A percentile compares a stretch with the other conserved stretches of the same genome.
Evolutionary conservation across 2,113 vertebrate species (phyloP).

Genomic region (Girardinichthys multiradiatus): DNA sequence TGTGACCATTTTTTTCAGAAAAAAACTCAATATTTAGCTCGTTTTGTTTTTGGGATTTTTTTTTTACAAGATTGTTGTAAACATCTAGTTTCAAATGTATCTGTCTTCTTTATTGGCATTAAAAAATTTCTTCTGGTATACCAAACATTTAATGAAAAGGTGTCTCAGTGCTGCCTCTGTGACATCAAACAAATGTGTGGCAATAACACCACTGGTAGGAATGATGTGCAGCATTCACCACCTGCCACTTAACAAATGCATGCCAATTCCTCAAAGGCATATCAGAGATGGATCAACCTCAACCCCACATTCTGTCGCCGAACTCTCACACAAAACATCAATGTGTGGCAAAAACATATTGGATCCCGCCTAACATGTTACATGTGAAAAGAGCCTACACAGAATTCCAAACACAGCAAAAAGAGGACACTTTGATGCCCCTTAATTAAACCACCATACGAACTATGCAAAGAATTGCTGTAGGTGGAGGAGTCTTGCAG

Average conservation of each 20-base stretch:
- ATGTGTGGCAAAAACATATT: not conserved
- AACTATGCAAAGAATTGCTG: constrained; percentile 45
- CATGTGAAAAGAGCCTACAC: not conserved
- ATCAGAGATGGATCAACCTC: not conserved
- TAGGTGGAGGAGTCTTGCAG: constrained; percentile 67
- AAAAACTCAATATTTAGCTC: not conserved
- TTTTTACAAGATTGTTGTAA: not conserved
- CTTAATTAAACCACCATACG: constrained; percentile 31
- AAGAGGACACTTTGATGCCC: constrained; percentile 33
- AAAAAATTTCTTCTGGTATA: not conserved
- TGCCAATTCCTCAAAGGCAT: not conserved
- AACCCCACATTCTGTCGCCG: not conserved
- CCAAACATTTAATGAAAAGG: too few relatives aligned
- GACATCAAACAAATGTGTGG: too few relatives aligned
- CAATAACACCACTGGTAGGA: not conserved
- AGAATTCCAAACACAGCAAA: not conserved
- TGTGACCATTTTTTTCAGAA: not conserved
- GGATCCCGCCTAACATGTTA: not conserved
- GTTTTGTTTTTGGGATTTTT: too few relatives aligned
- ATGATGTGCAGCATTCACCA: not conserved
- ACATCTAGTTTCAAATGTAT: not conserved
- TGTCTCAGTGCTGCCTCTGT: too few relatives aligned
- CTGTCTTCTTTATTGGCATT: not conserved
- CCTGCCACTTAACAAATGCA: not conserved
- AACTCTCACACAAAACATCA: not conserved